Evolutionary conservation across 2,797 vertebrate genomes (phyloP).

Genomic region (Muscicapa comitata): DNA sequence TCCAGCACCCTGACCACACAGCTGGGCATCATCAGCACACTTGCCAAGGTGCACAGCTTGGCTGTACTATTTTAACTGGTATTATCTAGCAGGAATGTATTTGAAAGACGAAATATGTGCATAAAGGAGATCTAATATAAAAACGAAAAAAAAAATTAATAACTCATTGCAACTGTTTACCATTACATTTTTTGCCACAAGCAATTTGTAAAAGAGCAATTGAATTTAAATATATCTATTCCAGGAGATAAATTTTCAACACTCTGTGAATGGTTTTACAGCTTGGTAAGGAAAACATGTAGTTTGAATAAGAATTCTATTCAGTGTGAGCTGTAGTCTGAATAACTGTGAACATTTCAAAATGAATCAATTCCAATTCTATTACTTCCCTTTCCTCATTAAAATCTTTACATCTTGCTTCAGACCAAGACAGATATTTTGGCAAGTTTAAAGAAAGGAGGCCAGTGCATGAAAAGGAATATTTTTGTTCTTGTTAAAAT

Average conservation of each 20-base stretch:
- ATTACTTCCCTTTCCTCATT: neutral
- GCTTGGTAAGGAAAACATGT: neutral
- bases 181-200: neutral
- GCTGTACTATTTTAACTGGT: neutral
- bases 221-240: neutral
- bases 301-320: neutral
- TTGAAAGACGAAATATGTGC: neutral
- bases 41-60: neutral
- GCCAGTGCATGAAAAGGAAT: neutral
- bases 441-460: neutral
- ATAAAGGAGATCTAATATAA: neutral
- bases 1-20: neutral
- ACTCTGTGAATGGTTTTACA: neutral
- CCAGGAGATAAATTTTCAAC: neutral
- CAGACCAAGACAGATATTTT: neutral
- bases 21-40: neutral
- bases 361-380: neutral
- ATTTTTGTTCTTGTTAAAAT: slow-evolving; percentile 43
- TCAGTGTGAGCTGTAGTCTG: neutral
- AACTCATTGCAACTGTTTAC: neutral
- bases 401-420: neutral
- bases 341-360: neutral
- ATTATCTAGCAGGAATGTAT: neutral
- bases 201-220: neutral
- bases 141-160: neutral